Evolutionary conservation across 2,113 vertebrate genomes (phyloP).

Genomic region (Thryonomys swinderianus): DNA sequence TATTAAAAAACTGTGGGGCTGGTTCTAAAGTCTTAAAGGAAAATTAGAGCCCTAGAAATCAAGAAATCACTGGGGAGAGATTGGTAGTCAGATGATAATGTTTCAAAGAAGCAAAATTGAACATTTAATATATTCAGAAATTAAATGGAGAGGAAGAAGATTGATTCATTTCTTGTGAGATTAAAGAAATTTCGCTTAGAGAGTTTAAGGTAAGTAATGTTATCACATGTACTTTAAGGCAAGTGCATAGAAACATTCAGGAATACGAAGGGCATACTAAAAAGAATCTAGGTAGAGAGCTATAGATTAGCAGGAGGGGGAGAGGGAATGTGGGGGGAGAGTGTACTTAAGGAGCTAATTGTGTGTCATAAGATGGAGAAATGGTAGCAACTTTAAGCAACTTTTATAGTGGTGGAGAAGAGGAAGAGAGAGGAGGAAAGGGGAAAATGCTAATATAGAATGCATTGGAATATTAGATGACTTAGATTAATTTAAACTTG

Average conservation of each 20-base stretch:
- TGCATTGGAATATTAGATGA: neutral
- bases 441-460: neutral
- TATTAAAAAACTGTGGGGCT: neutral
- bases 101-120: neutral
- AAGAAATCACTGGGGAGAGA: neutral
- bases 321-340: neutral
- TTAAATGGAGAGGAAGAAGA: neutral
- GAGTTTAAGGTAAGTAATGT: neutral
- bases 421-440: neutral
- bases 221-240: neutral
- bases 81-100: neutral
- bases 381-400: neutral
- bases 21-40: constrained; percentile 1
- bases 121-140: neutral
- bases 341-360: neutral
- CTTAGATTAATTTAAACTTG: constrained; percentile 36
- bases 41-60: neutral
- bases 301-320: neutral
- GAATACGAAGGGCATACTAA: neutral
- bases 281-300: neutral
- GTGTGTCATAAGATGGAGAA: constrained; percentile 7
- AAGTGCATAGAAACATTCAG: neutral
- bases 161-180: neutral
- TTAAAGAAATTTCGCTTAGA: constrained; percentile 11
- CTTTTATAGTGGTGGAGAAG: neutral